A percentile compares a stretch with the other conserved stretches of the same genome.
Evolutionary conservation across 2,888 invertebrate species (phyloP).

Genomic region (Fissipunctia ypsillon): DNA sequence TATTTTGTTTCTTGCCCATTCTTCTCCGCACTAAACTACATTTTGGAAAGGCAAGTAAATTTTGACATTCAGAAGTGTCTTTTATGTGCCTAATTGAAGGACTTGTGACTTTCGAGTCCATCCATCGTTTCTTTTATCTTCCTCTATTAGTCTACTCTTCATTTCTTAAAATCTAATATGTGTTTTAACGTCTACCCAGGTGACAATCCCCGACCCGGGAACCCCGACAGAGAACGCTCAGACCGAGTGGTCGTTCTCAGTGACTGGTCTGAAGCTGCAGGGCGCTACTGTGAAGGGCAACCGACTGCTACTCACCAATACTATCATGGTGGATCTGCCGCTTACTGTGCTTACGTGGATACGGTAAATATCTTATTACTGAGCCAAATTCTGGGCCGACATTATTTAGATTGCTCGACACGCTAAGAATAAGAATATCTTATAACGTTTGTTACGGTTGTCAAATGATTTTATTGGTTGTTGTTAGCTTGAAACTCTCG

Average conservation of each 20-base stretch:
- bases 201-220: slow-evolving; percentile 91
- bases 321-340: slow-evolving; percentile 98
- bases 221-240: slow-evolving; percentile 91
- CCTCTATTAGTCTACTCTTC: not conserved
- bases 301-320: slow-evolving; percentile 96
- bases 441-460: no score
- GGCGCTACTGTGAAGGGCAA: slow-evolving; percentile 98
- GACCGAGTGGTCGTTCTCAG: slow-evolving; percentile 93
- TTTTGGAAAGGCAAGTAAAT: no score
- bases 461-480: no score
- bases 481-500: no score
- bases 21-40: no score
- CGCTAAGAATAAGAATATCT: no score
- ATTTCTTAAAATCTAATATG: not conserved
- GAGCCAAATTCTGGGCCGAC: no score
- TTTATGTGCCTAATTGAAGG: no score
- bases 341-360: slow-evolving; percentile 97
- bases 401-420: no score
- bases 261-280: slow-evolving; percentile 97
- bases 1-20: no score
- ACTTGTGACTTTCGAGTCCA: not conserved
- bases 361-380: slow-evolving; percentile 77
- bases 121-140: not conserved
- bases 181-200: slow-evolving; percentile 75
- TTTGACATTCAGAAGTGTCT: no score